Conservation (phyloP, 2,797 vertebrate genomes). For the Darevskia mixta region DNA sequence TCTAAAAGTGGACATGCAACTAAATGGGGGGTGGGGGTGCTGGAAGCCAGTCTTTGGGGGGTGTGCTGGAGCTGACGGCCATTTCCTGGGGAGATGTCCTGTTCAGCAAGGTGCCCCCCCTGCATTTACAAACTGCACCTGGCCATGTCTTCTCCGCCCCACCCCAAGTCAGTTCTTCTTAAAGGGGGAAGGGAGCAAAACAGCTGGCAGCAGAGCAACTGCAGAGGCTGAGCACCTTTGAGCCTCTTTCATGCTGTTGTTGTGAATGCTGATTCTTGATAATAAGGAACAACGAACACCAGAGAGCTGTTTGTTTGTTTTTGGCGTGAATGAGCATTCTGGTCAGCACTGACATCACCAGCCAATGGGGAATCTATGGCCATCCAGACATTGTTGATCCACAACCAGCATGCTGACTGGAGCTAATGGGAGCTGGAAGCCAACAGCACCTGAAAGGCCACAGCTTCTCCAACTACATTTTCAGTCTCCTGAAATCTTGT, state of each 20-base stretch:
- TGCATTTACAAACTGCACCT: background rate
- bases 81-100: background rate
- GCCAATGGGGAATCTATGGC: background rate
- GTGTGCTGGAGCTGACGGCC: conserved; percentile 1
- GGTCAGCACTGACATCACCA: background rate
- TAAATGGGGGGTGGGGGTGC: conserved; percentile 35
- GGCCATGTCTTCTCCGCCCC: background rate
- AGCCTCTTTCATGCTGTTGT: background rate
- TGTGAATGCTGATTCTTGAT: background rate
- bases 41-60: conserved; percentile 53
- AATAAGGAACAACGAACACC: background rate
- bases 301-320: background rate
- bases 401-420: no score
- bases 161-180: background rate
- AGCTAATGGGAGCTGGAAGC: no score
- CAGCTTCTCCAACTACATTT: background rate
- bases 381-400: no score
- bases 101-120: accelerated
- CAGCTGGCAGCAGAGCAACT: background rate
- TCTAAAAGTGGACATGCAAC: background rate
- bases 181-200: no score
- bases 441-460: no score
- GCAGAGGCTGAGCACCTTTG: no score
- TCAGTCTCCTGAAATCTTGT: background rate
- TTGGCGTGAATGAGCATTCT: background rate